Base-by-base conservation (phyloP, 2,797 vertebrate species). In the Melanogrammus aeglefinus region DNA sequence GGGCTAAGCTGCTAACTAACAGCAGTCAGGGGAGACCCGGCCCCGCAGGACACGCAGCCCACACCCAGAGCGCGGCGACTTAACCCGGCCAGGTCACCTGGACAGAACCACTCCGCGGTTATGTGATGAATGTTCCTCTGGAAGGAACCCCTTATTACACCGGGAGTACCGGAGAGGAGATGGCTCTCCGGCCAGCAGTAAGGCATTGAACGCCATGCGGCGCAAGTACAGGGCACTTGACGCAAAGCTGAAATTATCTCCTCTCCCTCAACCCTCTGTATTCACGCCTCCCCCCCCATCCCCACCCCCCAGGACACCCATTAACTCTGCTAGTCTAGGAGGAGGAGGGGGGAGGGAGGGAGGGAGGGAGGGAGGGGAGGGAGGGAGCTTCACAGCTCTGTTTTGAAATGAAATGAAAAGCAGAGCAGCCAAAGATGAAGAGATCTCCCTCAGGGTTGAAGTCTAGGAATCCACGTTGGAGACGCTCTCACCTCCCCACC, bases 1-100 rank as follows among this genome's bases (percentile, higher is more conserved):
- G 76, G 33, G 76, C 83, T 87, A 88, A 89, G 82, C 91, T 87
- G 86, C 81, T 85, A 83, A 87, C 90, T 85, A 86, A 85, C 82
- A 85, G 88, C 24, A 87, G 85, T 66, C 80, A 78, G 86, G 80
- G 80, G 74, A 39, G n/a, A 13, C 0, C 31, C 12, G 44, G 82
- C 39, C 84, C 84, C 51, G 76, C 75, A 78, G 69, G 78, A 78
- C 78, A 78, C 78, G 77, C 76, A 72, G 74, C 76, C 2, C 31
- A 14, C 36, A 80, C 73, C 73, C 6, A 41, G 47, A 75, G 78
- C 81, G 76, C 1, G 74, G 75, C 36, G 79, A 87, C 88, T 85
- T 38, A 57, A 83, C 81, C 83, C 83, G 86, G 82, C 77, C 76
- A 63, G 69, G 70, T 47, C 18, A 47, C 44, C 44, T 14, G 12